Base-by-base conservation (phyloP, 2,888 invertebrate genomes). In the Glaucopsyche alexis region DNA sequence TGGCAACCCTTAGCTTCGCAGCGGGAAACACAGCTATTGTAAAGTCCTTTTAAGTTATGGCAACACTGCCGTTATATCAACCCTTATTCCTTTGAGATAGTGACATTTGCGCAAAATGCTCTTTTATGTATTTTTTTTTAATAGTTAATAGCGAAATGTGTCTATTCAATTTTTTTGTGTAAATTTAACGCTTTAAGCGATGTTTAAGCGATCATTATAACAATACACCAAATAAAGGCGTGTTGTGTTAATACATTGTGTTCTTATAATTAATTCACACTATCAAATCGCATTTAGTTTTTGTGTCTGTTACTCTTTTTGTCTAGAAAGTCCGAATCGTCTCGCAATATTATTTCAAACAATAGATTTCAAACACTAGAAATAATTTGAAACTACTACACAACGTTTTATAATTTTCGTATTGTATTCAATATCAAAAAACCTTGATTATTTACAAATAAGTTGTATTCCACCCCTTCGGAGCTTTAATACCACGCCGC, bases 1-100 rank as follows among this genome's bases (percentile, higher is more conserved):
- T 81, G 80, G 77, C 76, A 78, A 78, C 78, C 76, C 84, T 82
- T 82, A 79, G 83, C 81, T 80, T 76, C 87, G 45, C 86, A 80
- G 85, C 87, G 78, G 84, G 83, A 70, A 47, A 71, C 76, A 75
- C 74, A 13, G 73, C 72, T 72, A 71, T 64, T 73, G 49, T 19
- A 19, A 19, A 6, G 47, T 29, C 29, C 66, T 16, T 29, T 1
- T 60, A 38, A 60, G 19, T 60, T 60, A 60, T 42, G 71, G 64
- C 69, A 60, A 75, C 67, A 72, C 65, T 29, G 52, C 71, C 45
- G 7, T 71, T 64, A 49, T 29, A 29, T 29, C 38, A 65, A 65
- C 40, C 64, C 40, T 40, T 38, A 65, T 65, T 69, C 69, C 47
- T 45, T 67, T 45, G 42, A 19, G 47, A 16, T 42, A 67, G 42